These are phyloP conservation scores for Rhinolophus ferrumequinum DNA, from an alignment of 2,113 vertebrate genomes.

Conservation along the genomic window DNA sequence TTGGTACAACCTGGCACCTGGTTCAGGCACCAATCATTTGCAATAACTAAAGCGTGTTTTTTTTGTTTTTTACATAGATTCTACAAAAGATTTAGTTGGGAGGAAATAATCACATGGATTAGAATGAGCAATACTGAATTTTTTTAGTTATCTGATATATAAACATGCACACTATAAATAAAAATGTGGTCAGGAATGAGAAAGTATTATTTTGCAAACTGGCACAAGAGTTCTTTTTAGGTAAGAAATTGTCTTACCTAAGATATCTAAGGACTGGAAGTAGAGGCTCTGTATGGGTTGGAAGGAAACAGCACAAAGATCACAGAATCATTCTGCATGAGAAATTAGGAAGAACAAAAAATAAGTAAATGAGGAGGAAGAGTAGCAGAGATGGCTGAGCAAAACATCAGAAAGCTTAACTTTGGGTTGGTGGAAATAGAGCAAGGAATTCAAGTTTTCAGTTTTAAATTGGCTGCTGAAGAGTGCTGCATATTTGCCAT, in stretches of 20 bases:
- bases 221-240: neutral
- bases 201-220: neutral
- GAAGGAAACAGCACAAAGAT: constrained; percentile 40
- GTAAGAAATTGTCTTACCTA: neutral
- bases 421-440: neutral
- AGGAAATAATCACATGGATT: constrained; percentile 33
- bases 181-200: neutral
- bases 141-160: neutral
- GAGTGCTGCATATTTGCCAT: neutral
- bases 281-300: neutral
- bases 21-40: neutral
- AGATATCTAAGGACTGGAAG: neutral
- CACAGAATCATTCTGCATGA: neutral
- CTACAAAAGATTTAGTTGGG: neutral
- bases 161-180: neutral
- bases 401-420: neutral
- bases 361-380: neutral
- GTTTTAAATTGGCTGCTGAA: neutral
- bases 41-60: neutral
- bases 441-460: constrained; percentile 1
- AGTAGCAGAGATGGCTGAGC: neutral
- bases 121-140: neutral
- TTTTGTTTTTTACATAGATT: neutral
- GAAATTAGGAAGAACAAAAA: constrained; percentile 1
- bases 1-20: neutral